These are phyloP conservation scores for Sericinus montela DNA, from an alignment of 2,888 invertebrate genomes.

Conservation along the genomic window DNA sequence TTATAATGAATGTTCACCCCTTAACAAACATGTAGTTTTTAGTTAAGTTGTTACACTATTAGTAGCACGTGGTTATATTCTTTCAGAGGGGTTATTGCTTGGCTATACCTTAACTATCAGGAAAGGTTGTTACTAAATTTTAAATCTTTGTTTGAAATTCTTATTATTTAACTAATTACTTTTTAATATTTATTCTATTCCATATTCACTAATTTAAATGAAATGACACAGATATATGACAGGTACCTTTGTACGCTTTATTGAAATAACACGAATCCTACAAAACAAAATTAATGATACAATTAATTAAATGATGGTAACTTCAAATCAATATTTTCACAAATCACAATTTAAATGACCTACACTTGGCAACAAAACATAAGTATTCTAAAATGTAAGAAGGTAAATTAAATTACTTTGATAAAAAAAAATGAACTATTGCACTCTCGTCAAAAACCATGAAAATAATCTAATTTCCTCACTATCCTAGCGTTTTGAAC, in stretches of 20 bases:
- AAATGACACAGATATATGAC: conserved; percentile 22
- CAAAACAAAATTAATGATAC: conserved; percentile 62
- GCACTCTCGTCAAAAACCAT: conserved; percentile 20
- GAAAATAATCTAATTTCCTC: conserved; percentile 12
- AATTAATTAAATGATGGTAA: conserved; percentile 69
- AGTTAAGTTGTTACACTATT: no score
- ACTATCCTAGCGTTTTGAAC: conserved; percentile 12
- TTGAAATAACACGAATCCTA: conserved; percentile 74
- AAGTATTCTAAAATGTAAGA: conserved; percentile 15
- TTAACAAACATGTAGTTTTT: no score
- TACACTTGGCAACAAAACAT: conserved; percentile 33
- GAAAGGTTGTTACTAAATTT: no score
- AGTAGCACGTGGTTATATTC: no score
- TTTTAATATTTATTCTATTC: no score
- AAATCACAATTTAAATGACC: conserved; percentile 61
- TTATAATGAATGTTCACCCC: no score
- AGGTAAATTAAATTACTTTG: conserved; percentile 13
- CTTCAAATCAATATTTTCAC: conserved; percentile 54
- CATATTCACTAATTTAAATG: no score
- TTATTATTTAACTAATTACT: no score
- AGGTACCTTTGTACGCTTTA: conserved; percentile 67
- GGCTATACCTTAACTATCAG: no score
- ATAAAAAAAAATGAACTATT: conserved; percentile 19
- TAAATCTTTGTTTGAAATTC: no score
- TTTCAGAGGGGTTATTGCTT: no score